Evolutionary conservation across 2,113 vertebrate species (phyloP).

Genomic region (Cephalopterus ornatus): DNA sequence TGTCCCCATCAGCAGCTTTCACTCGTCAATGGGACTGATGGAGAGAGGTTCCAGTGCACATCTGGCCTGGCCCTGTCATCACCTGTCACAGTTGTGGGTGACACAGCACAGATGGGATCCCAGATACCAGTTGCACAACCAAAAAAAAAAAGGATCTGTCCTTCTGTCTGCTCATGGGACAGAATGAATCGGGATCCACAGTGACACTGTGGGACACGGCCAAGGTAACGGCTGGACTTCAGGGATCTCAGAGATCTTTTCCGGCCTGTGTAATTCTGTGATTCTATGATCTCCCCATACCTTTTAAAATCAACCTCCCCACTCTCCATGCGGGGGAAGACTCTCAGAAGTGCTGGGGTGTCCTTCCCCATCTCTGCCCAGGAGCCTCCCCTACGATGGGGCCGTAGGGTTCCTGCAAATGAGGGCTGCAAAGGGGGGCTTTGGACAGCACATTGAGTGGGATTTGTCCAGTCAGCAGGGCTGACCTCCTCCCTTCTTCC

Average conservation of each 20-base stretch:
- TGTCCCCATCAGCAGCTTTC: not conserved
- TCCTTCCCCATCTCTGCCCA: not conserved
- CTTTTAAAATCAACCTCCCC: not conserved
- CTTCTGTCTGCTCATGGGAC: not conserved
- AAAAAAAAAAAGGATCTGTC: not conserved
- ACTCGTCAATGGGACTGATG: not conserved
- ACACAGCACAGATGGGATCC: not conserved
- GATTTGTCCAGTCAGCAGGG: not conserved
- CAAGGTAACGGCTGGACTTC: not conserved
- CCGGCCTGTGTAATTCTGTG: not conserved
- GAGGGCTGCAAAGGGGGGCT: not conserved
- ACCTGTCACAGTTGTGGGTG: not conserved
- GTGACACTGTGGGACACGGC: not conserved
- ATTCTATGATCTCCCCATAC: not conserved
- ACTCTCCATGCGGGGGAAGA: not conserved
- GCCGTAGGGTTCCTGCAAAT: not conserved
- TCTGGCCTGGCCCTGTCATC: not conserved
- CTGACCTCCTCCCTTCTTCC: not conserved
- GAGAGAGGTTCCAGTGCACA: not conserved
- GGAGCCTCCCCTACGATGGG: not conserved
- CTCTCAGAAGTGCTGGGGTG: not conserved
- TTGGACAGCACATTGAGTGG: not conserved
- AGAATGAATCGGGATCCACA: not conserved
- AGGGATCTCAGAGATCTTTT: not conserved
- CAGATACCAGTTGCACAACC: not conserved